A percentile compares a stretch with the other conserved stretches of the same genome.
Evolutionary conservation across 2,888 invertebrate genomes (phyloP).

Genomic region (Desoria tigrina): DNA sequence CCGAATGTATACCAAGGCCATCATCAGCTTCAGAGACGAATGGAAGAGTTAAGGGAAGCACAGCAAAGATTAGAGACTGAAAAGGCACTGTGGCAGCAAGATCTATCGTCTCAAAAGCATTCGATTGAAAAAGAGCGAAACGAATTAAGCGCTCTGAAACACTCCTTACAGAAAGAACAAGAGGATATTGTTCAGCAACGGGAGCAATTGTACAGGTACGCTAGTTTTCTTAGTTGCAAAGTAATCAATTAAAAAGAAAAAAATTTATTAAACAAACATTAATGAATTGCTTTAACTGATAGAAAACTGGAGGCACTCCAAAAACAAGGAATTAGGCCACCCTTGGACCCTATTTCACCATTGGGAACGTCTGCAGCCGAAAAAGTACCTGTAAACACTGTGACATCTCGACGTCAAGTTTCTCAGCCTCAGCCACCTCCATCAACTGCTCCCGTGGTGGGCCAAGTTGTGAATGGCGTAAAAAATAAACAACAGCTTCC

Average conservation of each 20-base stretch:
- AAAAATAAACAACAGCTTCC: conserved; percentile 81
- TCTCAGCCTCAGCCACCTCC: conserved; percentile 25
- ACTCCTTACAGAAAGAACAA: conserved; percentile 73
- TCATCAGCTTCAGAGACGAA: conserved; percentile 49
- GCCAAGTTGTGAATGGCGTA: conserved; percentile 42
- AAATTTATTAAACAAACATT: background rate
- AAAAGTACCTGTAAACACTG: conserved; percentile 53
- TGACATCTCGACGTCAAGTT: conserved; percentile 55
- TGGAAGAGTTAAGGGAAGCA: conserved; percentile 53
- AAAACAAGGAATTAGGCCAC: conserved; percentile 66
- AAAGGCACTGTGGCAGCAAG: conserved; percentile 51
- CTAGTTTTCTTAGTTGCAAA: background rate
- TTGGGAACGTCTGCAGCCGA: conserved; percentile 57
- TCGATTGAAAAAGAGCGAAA: conserved; percentile 43
- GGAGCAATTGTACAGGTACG: conserved; percentile 77
- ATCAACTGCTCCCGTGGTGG: conserved; percentile 41
- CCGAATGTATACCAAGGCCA: conserved; percentile 50
- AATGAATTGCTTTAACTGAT: background rate
- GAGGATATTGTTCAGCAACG: conserved; percentile 85
- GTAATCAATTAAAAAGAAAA: background rate
- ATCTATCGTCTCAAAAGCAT: conserved; percentile 46
- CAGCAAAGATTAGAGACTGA: conserved; percentile 52
- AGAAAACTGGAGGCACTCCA: conserved; percentile 77
- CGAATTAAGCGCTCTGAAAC: conserved; percentile 56
- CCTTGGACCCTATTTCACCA: conserved; percentile 50